phyloP scores from a whole-genome alignment of 2,888 invertebrate species.

The Dusona sp. region DNA sequence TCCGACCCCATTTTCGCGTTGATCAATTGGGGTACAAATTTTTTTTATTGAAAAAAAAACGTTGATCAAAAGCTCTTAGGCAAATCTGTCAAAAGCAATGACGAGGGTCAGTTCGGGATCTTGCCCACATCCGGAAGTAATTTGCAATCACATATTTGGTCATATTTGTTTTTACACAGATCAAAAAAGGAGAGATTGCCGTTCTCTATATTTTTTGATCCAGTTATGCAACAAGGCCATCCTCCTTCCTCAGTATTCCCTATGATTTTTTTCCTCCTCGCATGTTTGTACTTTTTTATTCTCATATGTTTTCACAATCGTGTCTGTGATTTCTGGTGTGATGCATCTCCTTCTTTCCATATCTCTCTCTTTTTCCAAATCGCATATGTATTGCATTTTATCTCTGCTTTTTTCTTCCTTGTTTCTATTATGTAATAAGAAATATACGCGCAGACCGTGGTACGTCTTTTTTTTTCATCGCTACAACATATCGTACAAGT shows the following conservation, averaged over 20 bases:
- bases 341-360: background rate
- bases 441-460: conserved; percentile 11
- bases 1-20: conserved; percentile 20
- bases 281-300: background rate
- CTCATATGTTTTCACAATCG: background rate
- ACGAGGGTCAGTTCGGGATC: background rate
- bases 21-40: background rate
- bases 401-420: conserved; percentile 4
- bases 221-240: conserved; percentile 23
- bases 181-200: background rate
- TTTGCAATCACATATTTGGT: background rate
- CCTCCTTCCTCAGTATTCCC: conserved; percentile 7
- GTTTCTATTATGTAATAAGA: conserved; percentile 32
- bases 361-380: background rate
- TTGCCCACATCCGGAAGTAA: background rate
- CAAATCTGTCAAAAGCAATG: background rate
- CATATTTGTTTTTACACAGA: background rate
- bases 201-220: conserved; percentile 10
- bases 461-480: background rate
- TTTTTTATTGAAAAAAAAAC: background rate
- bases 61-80: background rate
- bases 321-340: conserved; percentile 15
- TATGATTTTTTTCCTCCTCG: background rate
- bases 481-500: conserved; percentile 27
- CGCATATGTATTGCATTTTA: conserved; percentile 16